Conservation (phyloP, 2,888 invertebrate genomes). For the Phalera bucephala region DNA sequence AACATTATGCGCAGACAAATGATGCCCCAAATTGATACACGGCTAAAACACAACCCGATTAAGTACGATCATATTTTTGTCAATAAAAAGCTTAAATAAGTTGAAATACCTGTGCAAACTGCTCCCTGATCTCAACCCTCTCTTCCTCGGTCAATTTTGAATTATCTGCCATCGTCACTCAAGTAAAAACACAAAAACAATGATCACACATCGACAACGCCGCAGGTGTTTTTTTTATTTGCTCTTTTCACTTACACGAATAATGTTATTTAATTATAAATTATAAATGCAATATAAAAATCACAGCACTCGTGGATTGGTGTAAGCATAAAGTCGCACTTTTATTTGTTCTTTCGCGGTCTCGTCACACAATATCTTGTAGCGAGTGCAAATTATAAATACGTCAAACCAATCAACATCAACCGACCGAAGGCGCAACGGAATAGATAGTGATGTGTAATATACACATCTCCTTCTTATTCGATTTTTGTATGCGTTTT, state of each 20-base stretch:
- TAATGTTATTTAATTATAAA: conserved; percentile 38
- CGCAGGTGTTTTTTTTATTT: conserved; percentile 15
- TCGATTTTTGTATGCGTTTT: too few relatives aligned
- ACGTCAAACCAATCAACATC: conserved; percentile 27
- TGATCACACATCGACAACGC: conserved; percentile 60
- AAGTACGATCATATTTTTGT: neutral
- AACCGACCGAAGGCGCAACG: too few relatives aligned
- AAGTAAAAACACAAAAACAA: conserved; percentile 64
- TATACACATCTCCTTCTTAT: too few relatives aligned
- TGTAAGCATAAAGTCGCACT: conserved; percentile 22
- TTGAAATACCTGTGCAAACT: conserved; percentile 87
- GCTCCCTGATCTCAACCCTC: conserved; percentile 89
- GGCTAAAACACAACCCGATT: too few relatives aligned
- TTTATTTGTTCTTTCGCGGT: conserved; percentile 9
- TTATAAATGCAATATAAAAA: conserved; percentile 32
- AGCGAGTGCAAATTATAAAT: conserved; percentile 33
- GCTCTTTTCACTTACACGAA: conserved; percentile 53
- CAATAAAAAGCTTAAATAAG: conserved; percentile 9
- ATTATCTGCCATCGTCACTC: conserved; percentile 77
- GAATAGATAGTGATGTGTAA: conserved; percentile 8
- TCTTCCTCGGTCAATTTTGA: conserved; percentile 86
- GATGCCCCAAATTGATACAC: conserved; percentile 13
- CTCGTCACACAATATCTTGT: conserved; percentile 20
- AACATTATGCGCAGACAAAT: conserved; percentile 9
- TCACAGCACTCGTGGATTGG: conserved; percentile 26